A percentile compares a stretch with the other conserved stretches of the same genome.
Evolutionary conservation across 2,113 vertebrate genomes (phyloP).

Genomic region (human (Homo sapiens)): DNA sequence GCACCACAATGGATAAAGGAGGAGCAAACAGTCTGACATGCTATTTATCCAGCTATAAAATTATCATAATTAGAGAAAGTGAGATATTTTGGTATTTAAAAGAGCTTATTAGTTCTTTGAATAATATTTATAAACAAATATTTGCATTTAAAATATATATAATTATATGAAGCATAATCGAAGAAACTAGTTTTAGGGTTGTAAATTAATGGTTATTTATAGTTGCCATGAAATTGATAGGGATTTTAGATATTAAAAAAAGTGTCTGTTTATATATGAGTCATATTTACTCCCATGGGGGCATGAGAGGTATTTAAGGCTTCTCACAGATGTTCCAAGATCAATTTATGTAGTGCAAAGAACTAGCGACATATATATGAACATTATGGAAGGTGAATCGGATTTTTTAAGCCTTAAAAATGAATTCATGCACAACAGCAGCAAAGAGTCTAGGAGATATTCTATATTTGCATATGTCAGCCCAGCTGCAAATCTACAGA

Average conservation of each 20-base stretch:
- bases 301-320: conserved; percentile 74
- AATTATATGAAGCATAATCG: conserved; percentile 79
- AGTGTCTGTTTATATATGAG: conserved; percentile 73
- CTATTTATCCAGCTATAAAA: conserved; percentile 78
- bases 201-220: conserved; percentile 78
- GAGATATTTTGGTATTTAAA: conserved; percentile 79
- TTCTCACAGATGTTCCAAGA: conserved; percentile 74
- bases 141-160: conserved; percentile 82
- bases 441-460: neutral
- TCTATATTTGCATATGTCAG: conserved; percentile 1
- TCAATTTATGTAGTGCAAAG: conserved; percentile 63
- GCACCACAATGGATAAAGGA: conserved; percentile 74
- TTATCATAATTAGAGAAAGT: conserved; percentile 81
- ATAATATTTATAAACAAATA: conserved; percentile 82
- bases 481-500: neutral
- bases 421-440: neutral
- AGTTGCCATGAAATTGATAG: conserved; percentile 69
- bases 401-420: conserved; percentile 43
- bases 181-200: conserved; percentile 79
- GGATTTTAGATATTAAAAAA: conserved; percentile 73
- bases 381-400: conserved; percentile 8
- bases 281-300: conserved; percentile 66
- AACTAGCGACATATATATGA: conserved; percentile 47
- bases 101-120: conserved; percentile 79
- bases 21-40: conserved; percentile 70